Percentiles rank a stretch among this genome's conserved stretches.
Conservation (phyloP, 2,888 invertebrate genomes). For the Nipponacmea schrenckii region DNA sequence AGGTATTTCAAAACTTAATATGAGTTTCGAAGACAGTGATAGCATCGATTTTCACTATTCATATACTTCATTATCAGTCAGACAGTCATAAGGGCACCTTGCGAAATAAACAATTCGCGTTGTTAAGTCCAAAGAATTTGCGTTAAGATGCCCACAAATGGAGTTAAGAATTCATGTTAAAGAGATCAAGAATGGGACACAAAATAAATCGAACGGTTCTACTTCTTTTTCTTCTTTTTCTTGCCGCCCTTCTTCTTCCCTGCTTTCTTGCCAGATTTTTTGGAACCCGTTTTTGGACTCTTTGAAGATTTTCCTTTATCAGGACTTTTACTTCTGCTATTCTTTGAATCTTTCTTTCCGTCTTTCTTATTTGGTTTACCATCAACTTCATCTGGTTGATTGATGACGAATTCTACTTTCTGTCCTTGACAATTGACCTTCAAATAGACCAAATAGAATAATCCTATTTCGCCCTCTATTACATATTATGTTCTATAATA, state of each 20-base stretch:
- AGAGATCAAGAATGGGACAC: too few species aligned
- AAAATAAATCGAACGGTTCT: too few species aligned
- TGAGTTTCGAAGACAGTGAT: too few species aligned
- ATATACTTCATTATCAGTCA: too few species aligned
- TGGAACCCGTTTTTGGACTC: slow-evolving; percentile 28
- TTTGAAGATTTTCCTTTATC: slow-evolving; percentile 34
- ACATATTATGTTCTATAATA: too few species aligned
- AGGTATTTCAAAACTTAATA: too few species aligned
- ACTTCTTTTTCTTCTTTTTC: slow-evolving; percentile 45
- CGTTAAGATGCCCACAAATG: too few species aligned
- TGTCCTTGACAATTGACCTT: slow-evolving; percentile 62
- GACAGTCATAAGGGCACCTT: too few species aligned
- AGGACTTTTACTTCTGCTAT: slow-evolving; percentile 28
- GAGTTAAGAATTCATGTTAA: too few species aligned
- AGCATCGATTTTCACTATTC: too few species aligned
- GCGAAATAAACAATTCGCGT: too few species aligned
- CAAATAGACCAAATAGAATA: slow-evolving; percentile 6
- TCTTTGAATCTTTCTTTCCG: slow-evolving; percentile 27
- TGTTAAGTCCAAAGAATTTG: too few species aligned
- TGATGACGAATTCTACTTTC: slow-evolving; percentile 56
- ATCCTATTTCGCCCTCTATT: neutral
- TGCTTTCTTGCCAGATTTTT: slow-evolving; percentile 35
- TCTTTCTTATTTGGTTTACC: slow-evolving; percentile 40
- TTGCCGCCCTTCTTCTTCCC: slow-evolving; percentile 43
- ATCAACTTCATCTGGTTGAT: slow-evolving; percentile 38